phyloP scores from a whole-genome alignment of 2,797 vertebrate genomes.

The Ctenochaetus hawaiiensis region DNA sequence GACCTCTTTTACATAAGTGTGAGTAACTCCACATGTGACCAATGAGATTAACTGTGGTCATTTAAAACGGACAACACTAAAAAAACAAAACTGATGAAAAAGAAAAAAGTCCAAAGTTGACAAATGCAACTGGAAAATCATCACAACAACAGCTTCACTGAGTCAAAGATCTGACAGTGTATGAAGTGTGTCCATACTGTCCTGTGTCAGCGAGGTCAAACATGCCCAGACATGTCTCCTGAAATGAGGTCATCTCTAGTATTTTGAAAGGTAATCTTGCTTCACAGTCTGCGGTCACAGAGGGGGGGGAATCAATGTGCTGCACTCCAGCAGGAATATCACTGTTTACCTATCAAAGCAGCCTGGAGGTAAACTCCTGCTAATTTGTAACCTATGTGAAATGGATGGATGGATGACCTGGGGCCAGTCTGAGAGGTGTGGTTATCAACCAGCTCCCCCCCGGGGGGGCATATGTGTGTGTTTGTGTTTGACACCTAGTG shows the following conservation, averaged over 20 bases:
- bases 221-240: slow-evolving; percentile 70
- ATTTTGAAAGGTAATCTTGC: slow-evolving; percentile 65
- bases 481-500: slow-evolving; percentile 25
- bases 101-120: slow-evolving; percentile 19
- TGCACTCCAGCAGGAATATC: slow-evolving; percentile 21
- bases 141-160: slow-evolving; percentile 31
- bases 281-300: slow-evolving; percentile 31
- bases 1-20: no score
- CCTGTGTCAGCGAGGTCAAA: slow-evolving; percentile 48
- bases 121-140: slow-evolving; percentile 23
- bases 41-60: slow-evolving; percentile 6
- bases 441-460: slow-evolving; percentile 23
- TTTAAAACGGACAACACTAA: neutral
- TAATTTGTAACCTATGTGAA: slow-evolving; percentile 58
- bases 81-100: neutral
- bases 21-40: neutral
- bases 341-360: slow-evolving; percentile 34
- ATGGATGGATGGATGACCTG: slow-evolving; percentile 35
- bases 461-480: neutral
- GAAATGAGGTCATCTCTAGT: slow-evolving; percentile 73
- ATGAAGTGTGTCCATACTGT: slow-evolving; percentile 46
- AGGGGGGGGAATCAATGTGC: slow-evolving; percentile 58
- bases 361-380: slow-evolving; percentile 32
- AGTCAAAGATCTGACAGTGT: slow-evolving; percentile 26
- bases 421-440: slow-evolving; percentile 12